These are phyloP conservation scores for Oedothorax gibbosus DNA, from an alignment of 1,140 invertebrate species.

Conservation along the genomic window DNA sequence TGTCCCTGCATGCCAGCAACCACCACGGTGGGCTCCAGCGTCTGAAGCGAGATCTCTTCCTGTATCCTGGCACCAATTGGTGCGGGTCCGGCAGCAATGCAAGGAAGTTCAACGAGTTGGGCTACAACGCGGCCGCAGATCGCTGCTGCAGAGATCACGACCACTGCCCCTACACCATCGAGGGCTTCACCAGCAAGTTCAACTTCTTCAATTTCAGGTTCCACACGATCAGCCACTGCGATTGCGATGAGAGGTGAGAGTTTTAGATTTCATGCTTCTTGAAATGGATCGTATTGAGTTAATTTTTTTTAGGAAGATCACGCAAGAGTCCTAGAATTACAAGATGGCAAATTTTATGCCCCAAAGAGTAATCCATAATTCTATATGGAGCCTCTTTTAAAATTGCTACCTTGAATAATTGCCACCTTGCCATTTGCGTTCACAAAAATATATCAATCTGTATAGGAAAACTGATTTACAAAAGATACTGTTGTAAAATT, in stretches of 20 bases:
- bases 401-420: too few species aligned
- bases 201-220: constrained; percentile 85
- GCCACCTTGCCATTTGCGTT: too few species aligned
- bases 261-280: not conserved
- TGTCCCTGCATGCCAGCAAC: constrained; percentile 46
- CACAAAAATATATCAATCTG: too few species aligned
- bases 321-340: too few species aligned
- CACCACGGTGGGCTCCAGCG: constrained; percentile 16
- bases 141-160: constrained; percentile 88
- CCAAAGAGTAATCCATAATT: too few species aligned
- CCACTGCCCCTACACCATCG: constrained; percentile 83
- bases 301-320: too few species aligned
- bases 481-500: too few species aligned
- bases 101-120: constrained; percentile 80
- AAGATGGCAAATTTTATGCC: too few species aligned
- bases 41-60: constrained; percentile 71
- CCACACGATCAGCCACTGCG: constrained; percentile 87
- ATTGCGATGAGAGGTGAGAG: constrained; percentile 85
- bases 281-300: too few species aligned
- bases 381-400: too few species aligned
- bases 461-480: too few species aligned
- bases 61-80: constrained; percentile 87
- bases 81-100: constrained; percentile 85
- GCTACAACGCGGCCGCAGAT: constrained; percentile 81
- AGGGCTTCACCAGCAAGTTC: constrained; percentile 80